Percentiles rank a stretch among this genome's conserved stretches.
phyloP scores from a whole-genome alignment of 1,140 invertebrate genomes.

The Dreissena polymorpha region DNA sequence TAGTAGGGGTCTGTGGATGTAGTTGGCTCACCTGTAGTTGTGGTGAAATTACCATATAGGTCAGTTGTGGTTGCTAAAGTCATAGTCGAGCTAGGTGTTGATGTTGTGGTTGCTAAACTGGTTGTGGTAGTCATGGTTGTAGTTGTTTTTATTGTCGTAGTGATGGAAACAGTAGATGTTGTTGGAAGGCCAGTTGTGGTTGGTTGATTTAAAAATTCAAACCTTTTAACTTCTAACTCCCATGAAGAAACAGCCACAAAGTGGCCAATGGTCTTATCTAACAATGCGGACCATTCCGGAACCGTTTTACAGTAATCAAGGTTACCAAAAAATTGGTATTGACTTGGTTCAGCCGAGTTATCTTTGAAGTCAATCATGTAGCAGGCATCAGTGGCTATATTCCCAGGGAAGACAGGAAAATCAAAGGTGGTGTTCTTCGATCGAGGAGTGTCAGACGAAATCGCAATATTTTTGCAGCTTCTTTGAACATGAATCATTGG shows the following conservation, averaged over 20 bases:
- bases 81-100: neutral
- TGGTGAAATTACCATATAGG: neutral
- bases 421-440: conserved; percentile 58
- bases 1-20: conserved; percentile 5
- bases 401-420: conserved; percentile 56
- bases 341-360: conserved; percentile 42
- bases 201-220: neutral
- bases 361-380: conserved; percentile 61
- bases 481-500: conserved; percentile 50
- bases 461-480: conserved; percentile 49
- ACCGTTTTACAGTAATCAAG: conserved; percentile 40
- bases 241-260: conserved; percentile 29
- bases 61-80: neutral
- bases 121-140: conserved; percentile 3
- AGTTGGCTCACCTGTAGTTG: conserved; percentile 14
- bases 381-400: conserved; percentile 59
- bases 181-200: conserved; percentile 15
- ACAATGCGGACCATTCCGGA: conserved; percentile 50
- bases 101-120: neutral
- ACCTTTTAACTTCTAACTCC: conserved; percentile 34
- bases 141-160: conserved; percentile 11
- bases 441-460: conserved; percentile 52
- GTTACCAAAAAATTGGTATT: conserved; percentile 58
- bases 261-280: neutral
- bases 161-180: conserved; percentile 25